These are phyloP conservation scores for Anas platyrhynchos DNA, from an alignment of 2,113 vertebrate genomes.

Conservation along the genomic window DNA sequence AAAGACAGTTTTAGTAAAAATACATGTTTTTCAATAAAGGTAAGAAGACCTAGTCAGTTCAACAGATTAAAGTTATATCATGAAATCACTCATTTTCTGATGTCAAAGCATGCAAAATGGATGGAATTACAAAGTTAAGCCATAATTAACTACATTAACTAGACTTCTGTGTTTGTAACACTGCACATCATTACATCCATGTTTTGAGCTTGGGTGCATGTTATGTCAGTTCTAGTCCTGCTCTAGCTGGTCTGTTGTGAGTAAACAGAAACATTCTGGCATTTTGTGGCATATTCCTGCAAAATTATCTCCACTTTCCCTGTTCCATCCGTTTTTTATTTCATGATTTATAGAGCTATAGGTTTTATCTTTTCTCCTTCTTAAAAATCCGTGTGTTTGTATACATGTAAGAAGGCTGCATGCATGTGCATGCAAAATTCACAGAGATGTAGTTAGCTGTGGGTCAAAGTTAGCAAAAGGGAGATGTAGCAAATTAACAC, in stretches of 20 bases:
- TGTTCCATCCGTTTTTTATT: background rate
- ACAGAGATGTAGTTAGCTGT: background rate
- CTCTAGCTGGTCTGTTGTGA: background rate
- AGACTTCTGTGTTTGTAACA: background rate
- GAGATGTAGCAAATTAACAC: background rate
- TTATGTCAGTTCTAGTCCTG: background rate
- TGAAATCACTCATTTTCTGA: background rate
- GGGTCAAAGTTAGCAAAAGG: background rate
- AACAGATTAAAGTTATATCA: background rate
- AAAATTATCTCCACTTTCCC: background rate
- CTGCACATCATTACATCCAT: background rate
- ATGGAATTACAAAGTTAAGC: background rate
- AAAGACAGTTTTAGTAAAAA: background rate
- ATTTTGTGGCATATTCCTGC: background rate
- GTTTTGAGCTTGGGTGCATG: background rate
- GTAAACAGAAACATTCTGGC: background rate
- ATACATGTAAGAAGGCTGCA: background rate
- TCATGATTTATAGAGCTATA: background rate
- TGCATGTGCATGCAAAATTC: background rate
- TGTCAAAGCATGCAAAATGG: background rate
- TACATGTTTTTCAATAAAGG: background rate
- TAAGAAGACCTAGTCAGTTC: background rate
- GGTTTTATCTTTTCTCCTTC: background rate
- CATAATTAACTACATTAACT: background rate
- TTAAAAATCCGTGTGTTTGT: background rate